Base-by-base conservation (phyloP, 2,113 vertebrate genomes). In the Tupaia chinensis region DNA sequence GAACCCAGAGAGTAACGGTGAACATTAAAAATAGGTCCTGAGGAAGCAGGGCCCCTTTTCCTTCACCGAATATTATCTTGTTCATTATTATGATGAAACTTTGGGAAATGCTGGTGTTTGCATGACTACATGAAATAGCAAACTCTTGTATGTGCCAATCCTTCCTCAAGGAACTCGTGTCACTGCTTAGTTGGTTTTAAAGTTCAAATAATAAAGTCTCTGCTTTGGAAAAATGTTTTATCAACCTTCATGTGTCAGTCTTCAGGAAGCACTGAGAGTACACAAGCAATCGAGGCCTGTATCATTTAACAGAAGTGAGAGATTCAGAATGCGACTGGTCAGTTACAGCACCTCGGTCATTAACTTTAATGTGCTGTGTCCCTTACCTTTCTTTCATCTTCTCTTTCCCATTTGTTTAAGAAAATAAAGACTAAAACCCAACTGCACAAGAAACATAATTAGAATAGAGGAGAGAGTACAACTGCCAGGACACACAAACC, bases 121-220 rank as follows among this genome's bases (percentile, higher is more conserved):
- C 16, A 12, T 89, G n/a, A 88, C 69, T 94, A 17, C 29, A 20
- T 81, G 9, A 86, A 89, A 19, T 97, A 54, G 77, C 86, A 69
- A 91, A 88, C 70, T 91, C 17, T 66, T 79, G 12, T 86, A 27
- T 94, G 72, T 87, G 15, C 56, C 54, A 61, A 0, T 72, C 25
- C 53, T 7, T 82, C n/a, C 32, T 77, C 25, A 66, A 19, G n/a
- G 8, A 84, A 66, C 27, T 89, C 19, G 9, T 81, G 7, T 89
- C 89, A 63, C 7, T 87, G 25, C 61, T 82, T 85, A 34, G 25
- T 83, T 84, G 89, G 66, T 83, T 88, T 86, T 29, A 83, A 93
- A 78, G 7, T 2, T 9, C 3, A 79, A 78, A 29, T 81, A 85
- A 58, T 87, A 54, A 81, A 93, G 22, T 77, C 68, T 32, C 22